phyloP scores from a whole-genome alignment of 2,888 invertebrate species.

The Cheilosia vulpina region DNA sequence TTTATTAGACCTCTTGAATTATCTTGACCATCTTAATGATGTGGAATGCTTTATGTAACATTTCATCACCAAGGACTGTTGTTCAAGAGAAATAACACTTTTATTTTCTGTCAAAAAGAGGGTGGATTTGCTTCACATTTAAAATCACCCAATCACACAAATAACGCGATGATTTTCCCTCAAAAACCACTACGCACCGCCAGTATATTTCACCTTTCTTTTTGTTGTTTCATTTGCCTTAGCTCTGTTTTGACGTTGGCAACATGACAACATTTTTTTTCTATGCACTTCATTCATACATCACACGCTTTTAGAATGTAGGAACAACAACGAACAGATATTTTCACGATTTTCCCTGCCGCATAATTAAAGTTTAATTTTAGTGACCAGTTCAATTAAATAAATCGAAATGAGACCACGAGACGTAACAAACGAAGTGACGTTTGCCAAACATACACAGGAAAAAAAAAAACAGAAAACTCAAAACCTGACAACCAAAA shows the following conservation, averaged over 20 bases:
- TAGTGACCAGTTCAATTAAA: conserved; percentile 72
- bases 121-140: conserved; percentile 34
- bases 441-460: conserved; percentile 43
- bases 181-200: conserved; percentile 8
- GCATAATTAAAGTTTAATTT: conserved; percentile 69
- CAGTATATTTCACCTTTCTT: conserved; percentile 1
- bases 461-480: not conserved
- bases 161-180: conserved; percentile 39
- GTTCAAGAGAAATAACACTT: not conserved
- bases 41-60: conserved; percentile 54
- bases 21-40: conserved; percentile 21
- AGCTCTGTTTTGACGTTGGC: conserved; percentile 48
- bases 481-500: conserved; percentile 26
- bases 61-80: conserved; percentile 32
- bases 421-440: conserved; percentile 61
- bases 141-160: conserved; percentile 16
- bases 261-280: conserved; percentile 51
- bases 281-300: conserved; percentile 71
- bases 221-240: conserved; percentile 24
- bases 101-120: not conserved
- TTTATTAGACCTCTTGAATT: conserved; percentile 40
- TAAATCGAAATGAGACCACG: conserved; percentile 65
- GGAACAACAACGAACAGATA: conserved; percentile 34
- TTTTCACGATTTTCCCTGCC: conserved; percentile 37
- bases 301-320: conserved; percentile 38